Conservation (phyloP, 2,113 vertebrate species). For the Brachionichthys hirsutus region DNA sequence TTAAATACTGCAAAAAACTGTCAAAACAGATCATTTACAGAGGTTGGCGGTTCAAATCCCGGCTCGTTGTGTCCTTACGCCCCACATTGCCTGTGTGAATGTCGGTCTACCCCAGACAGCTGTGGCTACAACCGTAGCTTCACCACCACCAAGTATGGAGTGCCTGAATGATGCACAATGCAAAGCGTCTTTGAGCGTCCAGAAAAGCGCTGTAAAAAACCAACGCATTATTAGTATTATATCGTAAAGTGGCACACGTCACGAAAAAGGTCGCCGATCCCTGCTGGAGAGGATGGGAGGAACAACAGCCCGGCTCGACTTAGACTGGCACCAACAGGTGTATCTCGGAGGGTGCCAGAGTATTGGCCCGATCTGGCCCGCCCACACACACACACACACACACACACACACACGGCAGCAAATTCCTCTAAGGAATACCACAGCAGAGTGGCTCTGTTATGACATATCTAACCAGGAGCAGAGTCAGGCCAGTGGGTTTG, state of each 20-base stretch:
- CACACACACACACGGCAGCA: slow-evolving; percentile 2
- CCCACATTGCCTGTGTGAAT: slow-evolving; percentile 6
- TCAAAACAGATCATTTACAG: no score
- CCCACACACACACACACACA: slow-evolving; percentile 20
- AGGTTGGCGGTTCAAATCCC: no score
- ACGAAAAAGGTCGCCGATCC: no score
- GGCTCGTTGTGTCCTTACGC: no score
- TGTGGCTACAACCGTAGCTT: no score
- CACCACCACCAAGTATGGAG: no score
- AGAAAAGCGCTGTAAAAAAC: no score
- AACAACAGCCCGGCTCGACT: slow-evolving; percentile 12
- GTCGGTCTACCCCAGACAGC: slow-evolving; percentile 13
- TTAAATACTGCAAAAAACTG: no score
- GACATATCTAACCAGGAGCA: slow-evolving; percentile 43
- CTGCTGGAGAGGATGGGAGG: slow-evolving; percentile 20
- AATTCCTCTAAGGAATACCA: slow-evolving; percentile 48
- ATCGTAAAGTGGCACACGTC: no score
- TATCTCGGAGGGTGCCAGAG: slow-evolving; percentile 33
- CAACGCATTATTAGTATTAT: no score
- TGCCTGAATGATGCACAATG: no score
- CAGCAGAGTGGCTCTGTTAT: slow-evolving; percentile 37
- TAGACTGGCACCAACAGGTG: slow-evolving; percentile 73
- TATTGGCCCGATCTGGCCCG: slow-evolving; percentile 32
- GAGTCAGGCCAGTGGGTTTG: slow-evolving; percentile 25
- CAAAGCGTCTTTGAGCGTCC: no score